Evolutionary conservation across 2,113 vertebrate genomes (phyloP).

Genomic region (Morone saxatilis): DNA sequence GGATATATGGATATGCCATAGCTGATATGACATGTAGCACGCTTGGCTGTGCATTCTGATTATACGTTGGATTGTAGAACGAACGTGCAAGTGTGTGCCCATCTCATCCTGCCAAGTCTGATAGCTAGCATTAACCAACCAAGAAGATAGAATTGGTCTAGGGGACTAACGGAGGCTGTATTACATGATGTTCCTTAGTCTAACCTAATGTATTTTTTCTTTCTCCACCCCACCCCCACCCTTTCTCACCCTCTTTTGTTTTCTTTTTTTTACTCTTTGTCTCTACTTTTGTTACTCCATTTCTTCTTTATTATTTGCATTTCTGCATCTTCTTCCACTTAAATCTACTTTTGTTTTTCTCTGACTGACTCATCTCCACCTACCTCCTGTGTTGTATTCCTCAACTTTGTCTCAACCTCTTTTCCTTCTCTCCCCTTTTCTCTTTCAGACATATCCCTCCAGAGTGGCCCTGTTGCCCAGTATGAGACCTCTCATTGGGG

Average conservation of each 20-base stretch:
- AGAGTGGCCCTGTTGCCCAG: slow-evolving; percentile 90
- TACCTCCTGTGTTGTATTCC: not conserved
- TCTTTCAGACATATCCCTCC: slow-evolving; percentile 87
- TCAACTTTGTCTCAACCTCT: slow-evolving; percentile 9
- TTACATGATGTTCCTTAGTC: slow-evolving; percentile 43
- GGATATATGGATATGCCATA: slow-evolving; percentile 64
- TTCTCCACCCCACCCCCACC: too few relatives aligned
- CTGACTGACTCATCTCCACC: not conserved
- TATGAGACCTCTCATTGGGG: slow-evolving; percentile 95
- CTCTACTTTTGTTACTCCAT: not conserved
- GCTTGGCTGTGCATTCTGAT: slow-evolving; percentile 71
- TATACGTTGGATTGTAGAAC: slow-evolving; percentile 59
- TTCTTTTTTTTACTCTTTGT: not conserved
- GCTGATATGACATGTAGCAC: slow-evolving; percentile 67
- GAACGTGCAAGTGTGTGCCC: slow-evolving; percentile 47
- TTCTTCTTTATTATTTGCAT: not conserved
- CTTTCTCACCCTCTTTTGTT: not conserved
- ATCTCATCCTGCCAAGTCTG: slow-evolving; percentile 57
- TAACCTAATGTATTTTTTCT: slow-evolving; percentile 18
- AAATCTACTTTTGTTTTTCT: not conserved
- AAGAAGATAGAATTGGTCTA: slow-evolving; percentile 57
- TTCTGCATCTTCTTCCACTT: not conserved
- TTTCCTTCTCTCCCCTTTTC: slow-evolving; percentile 42
- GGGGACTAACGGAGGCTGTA: slow-evolving; percentile 12
- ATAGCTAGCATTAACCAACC: slow-evolving; percentile 62